These are phyloP conservation scores for Eonycteris spelaea DNA, from an alignment of 2,113 vertebrate genomes.

Conservation along the genomic window DNA sequence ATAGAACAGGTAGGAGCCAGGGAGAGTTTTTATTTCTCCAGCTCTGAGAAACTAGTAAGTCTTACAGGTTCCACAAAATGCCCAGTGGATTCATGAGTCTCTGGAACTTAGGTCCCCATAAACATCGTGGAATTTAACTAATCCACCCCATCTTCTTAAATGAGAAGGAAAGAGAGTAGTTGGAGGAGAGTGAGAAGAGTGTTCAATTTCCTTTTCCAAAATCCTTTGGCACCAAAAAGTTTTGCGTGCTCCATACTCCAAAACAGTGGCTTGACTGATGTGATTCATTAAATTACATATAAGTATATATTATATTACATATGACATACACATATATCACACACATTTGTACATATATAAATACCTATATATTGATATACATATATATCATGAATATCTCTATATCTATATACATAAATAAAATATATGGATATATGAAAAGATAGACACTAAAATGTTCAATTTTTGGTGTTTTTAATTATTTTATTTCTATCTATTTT, in stretches of 20 bases:
- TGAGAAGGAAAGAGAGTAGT: neutral
- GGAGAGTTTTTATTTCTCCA: neutral
- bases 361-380: neutral
- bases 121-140: neutral
- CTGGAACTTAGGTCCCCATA: neutral
- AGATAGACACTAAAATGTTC: neutral
- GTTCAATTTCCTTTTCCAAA: neutral
- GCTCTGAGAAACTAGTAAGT: neutral
- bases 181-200: neutral
- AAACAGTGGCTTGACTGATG: neutral
- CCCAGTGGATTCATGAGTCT: neutral
- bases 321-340: neutral
- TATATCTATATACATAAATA: neutral
- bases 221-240: neutral
- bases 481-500: constrained; percentile 25
- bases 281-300: neutral
- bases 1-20: neutral
- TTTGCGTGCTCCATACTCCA: neutral
- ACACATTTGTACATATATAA: neutral
- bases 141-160: neutral
- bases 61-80: neutral
- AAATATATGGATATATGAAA: neutral
- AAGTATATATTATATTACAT: neutral
- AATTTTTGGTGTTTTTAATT: neutral
- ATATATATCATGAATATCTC: neutral